Conservation (phyloP, 2,797 vertebrate genomes). For the Pipistrellus pygmaeus region DNA sequence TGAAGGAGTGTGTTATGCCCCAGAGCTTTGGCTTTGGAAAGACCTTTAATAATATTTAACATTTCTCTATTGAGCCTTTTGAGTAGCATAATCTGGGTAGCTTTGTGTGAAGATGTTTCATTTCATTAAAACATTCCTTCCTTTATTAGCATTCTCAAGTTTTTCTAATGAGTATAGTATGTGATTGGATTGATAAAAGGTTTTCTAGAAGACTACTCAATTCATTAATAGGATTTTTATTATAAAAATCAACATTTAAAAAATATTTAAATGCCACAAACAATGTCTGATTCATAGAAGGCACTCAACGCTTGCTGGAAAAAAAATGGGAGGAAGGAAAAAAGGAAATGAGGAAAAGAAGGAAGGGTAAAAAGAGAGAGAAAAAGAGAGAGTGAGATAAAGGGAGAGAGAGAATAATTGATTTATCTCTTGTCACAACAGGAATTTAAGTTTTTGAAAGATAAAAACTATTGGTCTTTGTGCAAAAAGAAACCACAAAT, state of each 20-base stretch:
- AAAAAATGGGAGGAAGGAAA: not conserved
- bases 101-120: slow-evolving; percentile 51
- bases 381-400: too few species aligned
- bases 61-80: slow-evolving; percentile 52
- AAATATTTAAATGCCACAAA: not conserved
- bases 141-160: slow-evolving; percentile 37
- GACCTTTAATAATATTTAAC: slow-evolving; percentile 69
- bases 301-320: not conserved
- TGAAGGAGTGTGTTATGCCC: slow-evolving; percentile 67
- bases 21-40: slow-evolving; percentile 61
- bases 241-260: slow-evolving; percentile 35
- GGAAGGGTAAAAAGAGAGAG: fast-evolving
- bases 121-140: slow-evolving; percentile 67
- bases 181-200: slow-evolving; percentile 47
- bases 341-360: not conserved
- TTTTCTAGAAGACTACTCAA: slow-evolving; percentile 9
- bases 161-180: slow-evolving; percentile 42
- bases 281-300: not conserved
- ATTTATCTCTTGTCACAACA: not conserved
- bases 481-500: not conserved
- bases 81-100: slow-evolving; percentile 7
- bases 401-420: fast-evolving
- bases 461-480: not conserved
- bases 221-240: slow-evolving; percentile 61
- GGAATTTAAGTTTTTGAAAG: slow-evolving; percentile 1